Base-by-base conservation (phyloP, 2,113 vertebrate species). In the Hemicordylus capensis region DNA sequence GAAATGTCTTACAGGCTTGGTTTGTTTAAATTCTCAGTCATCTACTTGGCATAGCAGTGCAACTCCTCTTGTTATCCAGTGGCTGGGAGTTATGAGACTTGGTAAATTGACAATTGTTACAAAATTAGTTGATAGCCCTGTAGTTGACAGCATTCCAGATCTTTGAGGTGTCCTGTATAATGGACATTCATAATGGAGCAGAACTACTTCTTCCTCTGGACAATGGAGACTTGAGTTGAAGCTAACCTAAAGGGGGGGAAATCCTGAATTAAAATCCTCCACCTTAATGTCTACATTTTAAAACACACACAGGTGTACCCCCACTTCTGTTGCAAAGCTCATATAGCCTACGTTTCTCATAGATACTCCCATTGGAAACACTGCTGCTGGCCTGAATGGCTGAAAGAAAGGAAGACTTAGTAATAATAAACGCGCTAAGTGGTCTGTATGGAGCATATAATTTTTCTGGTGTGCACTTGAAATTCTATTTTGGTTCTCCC, bases 1-100 rank as follows among this genome's bases (percentile, higher is more conserved):
- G 9, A 83, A 74, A 20, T 48, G 48, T 46, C 15, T 22, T n/a
- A 12, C 3, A 79, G 58, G 1, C 51, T 54, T 51, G 15, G 1
- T 80, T 26, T 72, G 14, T 86, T 88, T 3, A 9, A 70, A 37
- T 22, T 69, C 51, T 91, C 88, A 85, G 44, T 88, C 76, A 0
- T n/a, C 58, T 54, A 87, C 87, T 70, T 94, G 93, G 86, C 94
- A 89, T 8, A 95, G 85, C 61, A 93, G 9, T 17, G 91, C 93
- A 0, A 89, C 89, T 6, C 91, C 93, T 76, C 88, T 87, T 37
- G 82, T 92, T 37, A 92, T 83, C 92, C 95, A 95, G 67, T 93
- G 94, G 7, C 82, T 82, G 2, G 84, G 74, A 7, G 72, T 75
- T 22, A 76, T 89, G 48, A 37, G 1, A 0, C 4, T 70, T 17